Conservation (phyloP, 2,113 vertebrate species). For the Mola mola region DNA sequence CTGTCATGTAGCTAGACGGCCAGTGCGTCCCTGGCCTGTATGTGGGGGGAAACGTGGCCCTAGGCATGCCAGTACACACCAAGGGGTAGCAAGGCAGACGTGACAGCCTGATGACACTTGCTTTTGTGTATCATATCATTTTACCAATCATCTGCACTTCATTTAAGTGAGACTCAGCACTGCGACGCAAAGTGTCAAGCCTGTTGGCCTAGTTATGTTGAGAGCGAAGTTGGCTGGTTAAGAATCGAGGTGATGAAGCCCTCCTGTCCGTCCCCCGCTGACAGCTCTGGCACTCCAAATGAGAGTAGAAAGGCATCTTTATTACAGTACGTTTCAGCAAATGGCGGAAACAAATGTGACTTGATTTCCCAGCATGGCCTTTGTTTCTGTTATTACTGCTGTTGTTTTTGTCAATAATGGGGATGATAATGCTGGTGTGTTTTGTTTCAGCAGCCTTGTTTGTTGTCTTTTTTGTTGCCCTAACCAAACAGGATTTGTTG, state of each 20-base stretch:
- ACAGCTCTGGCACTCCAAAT: conserved; percentile 68
- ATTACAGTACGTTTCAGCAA: conserved; percentile 68
- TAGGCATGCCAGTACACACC: conserved; percentile 67
- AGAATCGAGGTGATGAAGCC: conserved; percentile 77
- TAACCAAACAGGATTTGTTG: conserved; percentile 56
- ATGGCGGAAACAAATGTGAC: conserved; percentile 70
- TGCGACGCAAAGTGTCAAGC: conserved; percentile 74
- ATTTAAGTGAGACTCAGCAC: conserved; percentile 68
- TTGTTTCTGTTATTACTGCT: conserved; percentile 70
- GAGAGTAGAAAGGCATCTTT: conserved; percentile 75
- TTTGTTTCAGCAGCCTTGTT: conserved; percentile 58
- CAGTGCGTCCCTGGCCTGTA: conserved; percentile 62
- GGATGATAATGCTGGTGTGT: conserved; percentile 64
- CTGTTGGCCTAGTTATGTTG: conserved; percentile 77
- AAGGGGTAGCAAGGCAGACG: conserved; percentile 64
- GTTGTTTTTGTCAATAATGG: conserved; percentile 71
- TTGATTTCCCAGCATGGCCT: conserved; percentile 71
- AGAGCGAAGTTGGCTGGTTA: conserved; percentile 66
- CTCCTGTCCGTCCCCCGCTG: conserved; percentile 64
- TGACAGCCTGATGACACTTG: conserved; percentile 76
- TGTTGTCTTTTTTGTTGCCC: conserved; percentile 55
- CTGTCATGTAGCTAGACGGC: conserved; percentile 67
- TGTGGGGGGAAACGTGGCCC: conserved; percentile 53
- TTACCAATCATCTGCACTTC: conserved; percentile 82
- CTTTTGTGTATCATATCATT: conserved; percentile 81